Conservation (phyloP, 1,140 invertebrate genomes). For the Bombus huntii region DNA sequence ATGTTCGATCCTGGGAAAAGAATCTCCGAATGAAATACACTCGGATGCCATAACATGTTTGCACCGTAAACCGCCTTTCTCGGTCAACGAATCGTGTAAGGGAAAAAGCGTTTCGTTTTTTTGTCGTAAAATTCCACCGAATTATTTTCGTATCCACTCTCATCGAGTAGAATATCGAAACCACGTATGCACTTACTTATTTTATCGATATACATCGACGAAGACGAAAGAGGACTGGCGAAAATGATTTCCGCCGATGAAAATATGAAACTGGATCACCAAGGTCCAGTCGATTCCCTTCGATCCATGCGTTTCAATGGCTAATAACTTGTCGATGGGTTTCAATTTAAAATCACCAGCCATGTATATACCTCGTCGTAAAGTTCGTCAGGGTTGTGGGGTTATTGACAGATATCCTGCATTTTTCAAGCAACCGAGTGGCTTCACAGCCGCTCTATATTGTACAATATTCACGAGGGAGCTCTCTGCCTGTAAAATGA, state of each 20-base stretch:
- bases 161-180: not conserved
- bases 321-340: conserved; percentile 30
- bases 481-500: conserved; percentile 20
- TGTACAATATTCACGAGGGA: conserved; percentile 37
- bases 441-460: not conserved
- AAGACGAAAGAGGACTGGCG: too few species aligned
- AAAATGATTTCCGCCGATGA: not conserved
- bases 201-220: too few species aligned
- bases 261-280: not conserved
- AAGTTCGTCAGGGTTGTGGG: not conserved
- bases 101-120: not conserved
- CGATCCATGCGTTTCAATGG: not conserved
- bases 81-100: conserved; percentile 21
- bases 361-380: not conserved
- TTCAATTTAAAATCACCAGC: conserved; percentile 6
- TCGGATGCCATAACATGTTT: conserved; percentile 35
- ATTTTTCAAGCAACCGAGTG: conserved; percentile 47
- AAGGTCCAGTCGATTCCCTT: not conserved
- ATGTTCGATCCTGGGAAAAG: conserved; percentile 51
- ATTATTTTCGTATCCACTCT: not conserved
- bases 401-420: conserved; percentile 43
- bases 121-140: not conserved
- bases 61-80: conserved; percentile 46
- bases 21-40: conserved; percentile 36
- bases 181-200: too few species aligned